Evolutionary conservation across 2,113 vertebrate genomes (phyloP).

Genomic region (Phaetusa simplex): DNA sequence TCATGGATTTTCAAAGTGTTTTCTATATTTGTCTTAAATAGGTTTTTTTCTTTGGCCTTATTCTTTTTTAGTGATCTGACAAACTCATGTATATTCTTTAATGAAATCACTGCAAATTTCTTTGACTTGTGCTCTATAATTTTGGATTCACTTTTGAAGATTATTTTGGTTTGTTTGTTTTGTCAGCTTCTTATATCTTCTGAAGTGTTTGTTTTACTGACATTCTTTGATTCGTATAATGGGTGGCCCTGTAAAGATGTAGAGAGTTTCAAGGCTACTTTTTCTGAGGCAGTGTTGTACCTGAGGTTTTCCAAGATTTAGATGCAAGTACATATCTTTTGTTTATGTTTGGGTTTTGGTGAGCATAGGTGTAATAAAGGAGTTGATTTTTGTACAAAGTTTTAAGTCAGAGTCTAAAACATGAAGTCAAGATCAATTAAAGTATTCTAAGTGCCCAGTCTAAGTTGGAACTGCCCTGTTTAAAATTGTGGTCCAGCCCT

Average conservation of each 20-base stretch:
- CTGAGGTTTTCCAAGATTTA: background rate
- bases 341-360: background rate
- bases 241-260: background rate
- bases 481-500: background rate
- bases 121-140: background rate
- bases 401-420: background rate
- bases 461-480: background rate
- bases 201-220: background rate
- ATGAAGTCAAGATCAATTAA: background rate
- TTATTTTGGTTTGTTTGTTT: background rate
- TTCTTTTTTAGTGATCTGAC: background rate
- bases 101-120: background rate
- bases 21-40: background rate
- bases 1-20: background rate
- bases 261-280: background rate
- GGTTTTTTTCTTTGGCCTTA: background rate
- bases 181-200: background rate
- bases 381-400: background rate
- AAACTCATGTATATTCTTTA: background rate
- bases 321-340: background rate
- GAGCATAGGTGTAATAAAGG: accelerated
- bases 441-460: background rate
- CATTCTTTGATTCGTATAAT: background rate
- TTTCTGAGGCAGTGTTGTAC: background rate
- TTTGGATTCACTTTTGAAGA: background rate